Evolutionary conservation across 2,113 vertebrate species (phyloP).

Genomic region (Pan paniscus): DNA sequence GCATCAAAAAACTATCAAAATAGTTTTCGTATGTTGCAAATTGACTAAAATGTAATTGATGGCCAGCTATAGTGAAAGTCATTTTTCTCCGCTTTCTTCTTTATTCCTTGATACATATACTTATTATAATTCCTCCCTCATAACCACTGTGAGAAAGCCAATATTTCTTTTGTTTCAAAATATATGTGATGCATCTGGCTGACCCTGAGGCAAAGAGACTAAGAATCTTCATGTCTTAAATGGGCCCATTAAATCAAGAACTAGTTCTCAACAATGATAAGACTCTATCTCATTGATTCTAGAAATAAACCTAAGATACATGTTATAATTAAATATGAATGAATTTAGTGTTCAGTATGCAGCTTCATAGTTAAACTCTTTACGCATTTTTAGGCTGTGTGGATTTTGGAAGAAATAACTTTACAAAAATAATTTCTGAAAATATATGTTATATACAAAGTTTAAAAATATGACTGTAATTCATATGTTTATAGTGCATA

Average conservation of each 20-base stretch:
- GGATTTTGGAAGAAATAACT: neutral
- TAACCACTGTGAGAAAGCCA: neutral
- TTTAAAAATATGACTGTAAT: neutral
- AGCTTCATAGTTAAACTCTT: neutral
- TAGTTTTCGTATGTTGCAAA: neutral
- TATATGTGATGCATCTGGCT: neutral
- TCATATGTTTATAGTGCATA: neutral
- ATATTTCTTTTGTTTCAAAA: neutral
- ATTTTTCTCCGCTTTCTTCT: neutral
- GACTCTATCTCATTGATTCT: neutral
- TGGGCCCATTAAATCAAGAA: neutral
- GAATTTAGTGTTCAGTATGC: neutral
- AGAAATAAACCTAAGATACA: neutral
- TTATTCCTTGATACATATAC: neutral
- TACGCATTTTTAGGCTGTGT: neutral
- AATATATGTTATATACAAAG: neutral
- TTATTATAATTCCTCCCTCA: neutral
- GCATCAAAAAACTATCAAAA: neutral
- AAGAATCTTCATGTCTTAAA: neutral
- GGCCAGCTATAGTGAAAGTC: neutral
- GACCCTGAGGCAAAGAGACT: neutral
- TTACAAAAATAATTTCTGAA: neutral
- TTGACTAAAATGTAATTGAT: neutral
- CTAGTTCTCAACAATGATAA: neutral
- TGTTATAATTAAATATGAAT: neutral